Base-by-base conservation (phyloP, 2,888 invertebrate genomes). In the Crioceris asparagi region DNA sequence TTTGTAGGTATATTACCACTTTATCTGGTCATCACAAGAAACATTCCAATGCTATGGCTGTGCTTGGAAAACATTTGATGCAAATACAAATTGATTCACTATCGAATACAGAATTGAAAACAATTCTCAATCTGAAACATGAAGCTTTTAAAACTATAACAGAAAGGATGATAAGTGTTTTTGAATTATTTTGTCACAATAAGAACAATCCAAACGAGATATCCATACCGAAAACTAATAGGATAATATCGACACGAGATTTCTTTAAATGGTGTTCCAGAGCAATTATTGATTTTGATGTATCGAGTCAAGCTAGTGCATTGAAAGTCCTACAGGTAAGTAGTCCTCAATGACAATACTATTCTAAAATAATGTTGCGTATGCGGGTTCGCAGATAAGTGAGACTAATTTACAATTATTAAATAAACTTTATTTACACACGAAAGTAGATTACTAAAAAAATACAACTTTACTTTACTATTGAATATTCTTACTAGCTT, bases 191-290 rank as follows among this genome's bases (percentile, higher is more conserved):
- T 59, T 82, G 83, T 15, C 66, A 69, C 38, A 67, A 66, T 3
- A 64, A 62, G 21, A 55, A 56, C 2, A 61, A 61, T 38, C 51
- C 55, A 1, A 54, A 55, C 17, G 40, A 43, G 23, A 38, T 31
- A 12, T 16, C 27, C 5, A 44, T 55, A 10, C 50, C 57, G 8
- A 68, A 66, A 54, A 72, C 68, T 29, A 75, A 77, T 1, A 70
- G 86, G 48, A 63, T 80, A 29, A 83, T 79, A 15, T 85, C 86
- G 0, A 83, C 84, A 1, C 75, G 94, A 49, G 96, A 96, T 70
- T 71, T 96, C 32, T 77, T 94, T 48, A 94, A 93, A 61, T 86
- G 92, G 79, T 94, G 93, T 56, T 70, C 76, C 3, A 71, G 96
- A 55, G 77, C 88, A 4, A 72, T 78, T 8, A 65, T 74, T 10